A percentile compares a stretch with the other conserved stretches of the same genome.
Conservation (phyloP, 2,888 invertebrate species). For the Nyleta sp. region DNA sequence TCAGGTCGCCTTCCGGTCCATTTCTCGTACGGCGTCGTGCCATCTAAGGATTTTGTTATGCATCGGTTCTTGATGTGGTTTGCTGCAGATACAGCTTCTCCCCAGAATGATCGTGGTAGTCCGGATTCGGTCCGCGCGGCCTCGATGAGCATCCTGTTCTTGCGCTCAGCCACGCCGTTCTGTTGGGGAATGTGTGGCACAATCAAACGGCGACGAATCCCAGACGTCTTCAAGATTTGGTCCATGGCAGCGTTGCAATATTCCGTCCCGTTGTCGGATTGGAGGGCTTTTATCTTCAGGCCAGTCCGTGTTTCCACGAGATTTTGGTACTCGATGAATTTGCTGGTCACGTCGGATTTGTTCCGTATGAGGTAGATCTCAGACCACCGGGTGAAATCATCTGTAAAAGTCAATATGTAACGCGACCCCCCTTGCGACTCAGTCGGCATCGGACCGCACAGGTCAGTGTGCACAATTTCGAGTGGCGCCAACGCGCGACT, state of each 20-base stretch:
- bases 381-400: slow-evolving; percentile 68
- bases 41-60: neutral
- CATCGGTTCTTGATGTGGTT: neutral
- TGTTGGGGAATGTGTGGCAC: slow-evolving; percentile 11
- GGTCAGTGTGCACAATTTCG: slow-evolving; percentile 55
- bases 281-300: neutral
- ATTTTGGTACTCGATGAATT: neutral
- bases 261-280: slow-evolving; percentile 7
- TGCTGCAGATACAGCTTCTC: neutral
- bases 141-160: slow-evolving; percentile 9
- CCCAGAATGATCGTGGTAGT: neutral
- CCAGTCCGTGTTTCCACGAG: neutral
- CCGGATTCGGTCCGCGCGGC: slow-evolving; percentile 6
- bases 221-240: neutral
- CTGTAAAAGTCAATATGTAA: slow-evolving; percentile 69
- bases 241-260: slow-evolving; percentile 6
- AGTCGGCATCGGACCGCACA: slow-evolving; percentile 10
- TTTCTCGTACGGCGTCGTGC: neutral
- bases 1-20: slow-evolving; percentile 10
- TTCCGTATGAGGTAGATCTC: slow-evolving; percentile 55
- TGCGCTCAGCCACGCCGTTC: slow-evolving; percentile 12
- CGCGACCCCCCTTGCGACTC: slow-evolving; percentile 3
- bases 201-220: slow-evolving; percentile 7
- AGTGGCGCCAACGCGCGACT: slow-evolving; percentile 47
- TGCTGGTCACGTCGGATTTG: slow-evolving; percentile 5